These are phyloP conservation scores for Kryptopterus vitreolus DNA, from an alignment of 2,797 vertebrate species.

Conservation along the genomic window DNA sequence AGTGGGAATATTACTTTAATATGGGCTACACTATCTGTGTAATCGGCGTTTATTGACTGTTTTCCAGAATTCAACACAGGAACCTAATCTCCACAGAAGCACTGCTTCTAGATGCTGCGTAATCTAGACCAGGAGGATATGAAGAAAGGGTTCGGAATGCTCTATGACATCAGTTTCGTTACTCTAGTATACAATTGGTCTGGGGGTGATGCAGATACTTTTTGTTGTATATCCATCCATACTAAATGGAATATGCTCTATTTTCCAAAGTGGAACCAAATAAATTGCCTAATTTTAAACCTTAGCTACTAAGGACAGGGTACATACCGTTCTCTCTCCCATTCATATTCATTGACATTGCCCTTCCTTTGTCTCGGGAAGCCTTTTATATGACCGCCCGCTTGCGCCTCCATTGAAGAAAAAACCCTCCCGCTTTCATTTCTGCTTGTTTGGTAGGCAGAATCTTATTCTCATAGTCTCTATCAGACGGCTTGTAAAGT, in stretches of 20 bases:
- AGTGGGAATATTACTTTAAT: background rate
- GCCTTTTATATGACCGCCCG: background rate
- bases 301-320: background rate
- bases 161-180: background rate
- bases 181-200: too few relatives aligned
- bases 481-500: background rate
- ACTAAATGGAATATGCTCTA: background rate
- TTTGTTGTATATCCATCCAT: background rate
- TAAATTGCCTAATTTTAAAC: background rate
- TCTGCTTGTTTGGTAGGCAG: too few relatives aligned
- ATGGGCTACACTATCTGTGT: too few relatives aligned
- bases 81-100: background rate
- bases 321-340: background rate
- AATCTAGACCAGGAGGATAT: background rate
- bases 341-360: background rate
- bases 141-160: background rate
- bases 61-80: background rate
- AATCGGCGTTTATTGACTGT: too few relatives aligned
- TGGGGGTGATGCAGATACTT: background rate
- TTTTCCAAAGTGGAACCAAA: conserved; percentile 2
- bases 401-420: background rate
- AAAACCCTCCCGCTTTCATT: background rate
- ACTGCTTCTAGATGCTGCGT: background rate
- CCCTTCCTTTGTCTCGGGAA: background rate
- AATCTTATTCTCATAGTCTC: background rate